Evolutionary conservation across 64 coral and sea anemone species (phyloP).

Genomic region (Montipora cactus): DNA sequence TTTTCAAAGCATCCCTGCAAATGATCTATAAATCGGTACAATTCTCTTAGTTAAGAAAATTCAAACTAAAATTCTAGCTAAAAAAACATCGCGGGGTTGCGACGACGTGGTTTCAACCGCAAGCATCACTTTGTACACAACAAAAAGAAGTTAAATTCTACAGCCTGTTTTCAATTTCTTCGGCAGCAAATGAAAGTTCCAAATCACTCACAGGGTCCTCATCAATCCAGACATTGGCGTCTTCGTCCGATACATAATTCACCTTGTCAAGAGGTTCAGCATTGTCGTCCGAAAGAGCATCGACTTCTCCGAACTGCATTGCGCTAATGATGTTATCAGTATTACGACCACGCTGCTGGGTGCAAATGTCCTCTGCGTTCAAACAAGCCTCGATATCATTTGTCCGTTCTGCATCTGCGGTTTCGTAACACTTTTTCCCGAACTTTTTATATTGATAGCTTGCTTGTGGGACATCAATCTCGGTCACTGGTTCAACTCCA

Average conservation of each 20-base stretch:
- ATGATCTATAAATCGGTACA: no score
- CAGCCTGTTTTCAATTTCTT: constrained; percentile 1
- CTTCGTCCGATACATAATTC: neutral
- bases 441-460: no score
- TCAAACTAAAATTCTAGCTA: no score
- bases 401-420: no score
- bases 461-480: neutral
- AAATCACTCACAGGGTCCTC: constrained; percentile 25
- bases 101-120: no score
- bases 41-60: no score
- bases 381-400: neutral
- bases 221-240: neutral
- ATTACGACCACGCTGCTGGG: no score
- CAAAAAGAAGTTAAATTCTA: no score
- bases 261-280: neutral
- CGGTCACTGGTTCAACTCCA: neutral
- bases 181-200: constrained; percentile 34
- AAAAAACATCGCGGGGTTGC: no score
- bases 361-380: neutral
- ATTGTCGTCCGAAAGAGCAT: neutral
- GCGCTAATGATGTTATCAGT: neutral
- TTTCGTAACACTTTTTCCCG: neutral
- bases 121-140: no score
- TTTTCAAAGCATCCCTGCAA: no score
- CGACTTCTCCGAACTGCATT: neutral